phyloP scores from a whole-genome alignment of 2,113 vertebrate genomes.

The Elanus axillaris region DNA sequence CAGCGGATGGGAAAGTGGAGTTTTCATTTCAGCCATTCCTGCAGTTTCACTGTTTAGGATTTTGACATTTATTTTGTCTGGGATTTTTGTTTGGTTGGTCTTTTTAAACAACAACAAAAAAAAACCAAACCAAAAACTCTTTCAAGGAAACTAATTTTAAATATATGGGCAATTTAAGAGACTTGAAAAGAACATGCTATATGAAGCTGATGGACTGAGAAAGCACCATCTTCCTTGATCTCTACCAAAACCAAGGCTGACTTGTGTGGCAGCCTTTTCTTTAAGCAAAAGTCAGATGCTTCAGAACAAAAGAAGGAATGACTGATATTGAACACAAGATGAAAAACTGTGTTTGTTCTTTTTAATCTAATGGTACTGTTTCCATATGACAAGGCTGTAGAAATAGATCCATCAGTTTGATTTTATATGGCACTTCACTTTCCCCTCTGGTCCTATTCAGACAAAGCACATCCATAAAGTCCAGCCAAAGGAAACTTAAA shows the following conservation, averaged over 20 bases:
- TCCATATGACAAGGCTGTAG: not conserved
- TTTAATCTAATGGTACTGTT: constrained; percentile 10
- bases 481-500: not conserved
- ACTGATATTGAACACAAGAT: not conserved
- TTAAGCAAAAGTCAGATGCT: not conserved
- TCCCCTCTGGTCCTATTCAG: not conserved
- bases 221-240: not conserved
- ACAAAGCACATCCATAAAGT: constrained; percentile 14
- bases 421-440: not conserved
- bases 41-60: not conserved
- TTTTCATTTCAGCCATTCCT: not conserved
- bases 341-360: not conserved
- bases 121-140: not conserved
- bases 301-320: not conserved
- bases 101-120: not conserved
- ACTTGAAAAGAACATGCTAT: not conserved
- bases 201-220: constrained; percentile 11
- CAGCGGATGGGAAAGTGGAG: not conserved
- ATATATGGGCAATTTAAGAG: not conserved
- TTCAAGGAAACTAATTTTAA: not conserved
- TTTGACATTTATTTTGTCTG: not conserved
- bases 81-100: not conserved
- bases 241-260: not conserved
- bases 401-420: constrained; percentile 33
- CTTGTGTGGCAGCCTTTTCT: not conserved